These are phyloP conservation scores for Drosophila robusta DNA, from an alignment of 2,888 invertebrate genomes.

Conservation along the genomic window DNA sequence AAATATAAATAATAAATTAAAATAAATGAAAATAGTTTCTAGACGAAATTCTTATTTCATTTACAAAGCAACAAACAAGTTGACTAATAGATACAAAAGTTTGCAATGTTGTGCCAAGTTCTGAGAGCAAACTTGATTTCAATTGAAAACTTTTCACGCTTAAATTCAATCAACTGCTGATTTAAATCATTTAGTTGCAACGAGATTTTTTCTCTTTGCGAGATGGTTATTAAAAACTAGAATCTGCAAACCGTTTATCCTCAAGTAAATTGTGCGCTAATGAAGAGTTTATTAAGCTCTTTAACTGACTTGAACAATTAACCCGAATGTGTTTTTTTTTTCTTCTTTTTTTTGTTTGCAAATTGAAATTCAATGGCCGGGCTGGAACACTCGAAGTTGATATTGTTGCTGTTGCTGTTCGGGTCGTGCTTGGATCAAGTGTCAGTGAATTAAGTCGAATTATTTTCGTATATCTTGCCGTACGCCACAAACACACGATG, in stretches of 20 bases:
- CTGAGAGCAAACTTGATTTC: too few relatives aligned
- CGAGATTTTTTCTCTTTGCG: too few relatives aligned
- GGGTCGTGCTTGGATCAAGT: conserved; percentile 54
- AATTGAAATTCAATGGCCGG: conserved; percentile 46
- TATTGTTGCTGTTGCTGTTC: conserved; percentile 5
- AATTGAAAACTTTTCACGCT: too few relatives aligned
- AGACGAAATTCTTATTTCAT: too few relatives aligned
- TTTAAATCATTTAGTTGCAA: too few relatives aligned
- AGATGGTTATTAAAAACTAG: too few relatives aligned
- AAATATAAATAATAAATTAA: too few relatives aligned
- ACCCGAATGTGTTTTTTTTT: neutral
- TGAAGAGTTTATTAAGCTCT: conserved; percentile 1
- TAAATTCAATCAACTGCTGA: too few relatives aligned
- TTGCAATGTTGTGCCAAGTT: too few relatives aligned
- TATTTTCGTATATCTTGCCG: conserved; percentile 59
- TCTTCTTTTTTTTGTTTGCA: neutral
- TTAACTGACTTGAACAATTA: neutral
- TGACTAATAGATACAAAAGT: too few relatives aligned
- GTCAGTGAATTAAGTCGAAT: conserved; percentile 74
- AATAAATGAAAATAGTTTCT: too few relatives aligned
- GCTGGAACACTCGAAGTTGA: conserved; percentile 27
- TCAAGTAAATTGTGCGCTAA: neutral
- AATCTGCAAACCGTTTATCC: neutral
- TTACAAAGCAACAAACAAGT: too few relatives aligned
- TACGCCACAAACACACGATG: conserved; percentile 45